phyloP scores from a whole-genome alignment of 2,113 vertebrate genomes.

The Stictonetta naevosa region DNA sequence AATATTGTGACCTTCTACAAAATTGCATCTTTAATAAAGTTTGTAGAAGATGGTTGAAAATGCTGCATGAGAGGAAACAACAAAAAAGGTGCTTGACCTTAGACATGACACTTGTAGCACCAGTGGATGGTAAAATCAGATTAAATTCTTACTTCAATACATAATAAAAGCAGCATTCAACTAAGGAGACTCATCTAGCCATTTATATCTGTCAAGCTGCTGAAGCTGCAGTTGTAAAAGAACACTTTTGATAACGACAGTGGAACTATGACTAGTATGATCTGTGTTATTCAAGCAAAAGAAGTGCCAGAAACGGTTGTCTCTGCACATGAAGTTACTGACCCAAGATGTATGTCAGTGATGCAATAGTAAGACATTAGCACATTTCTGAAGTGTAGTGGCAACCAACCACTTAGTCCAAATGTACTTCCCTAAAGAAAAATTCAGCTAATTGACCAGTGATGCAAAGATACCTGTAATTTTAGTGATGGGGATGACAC shows the following conservation, averaged over 20 bases:
- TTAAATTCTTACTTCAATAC: not conserved
- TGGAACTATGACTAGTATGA: not conserved
- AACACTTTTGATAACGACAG: not conserved
- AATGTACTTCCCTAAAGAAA: not conserved
- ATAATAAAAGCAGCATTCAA: not conserved
- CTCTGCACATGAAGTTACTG: not conserved
- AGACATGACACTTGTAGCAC: not conserved
- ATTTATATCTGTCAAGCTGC: slow-evolving; percentile 7
- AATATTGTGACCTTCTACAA: not conserved
- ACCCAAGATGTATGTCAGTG: not conserved
- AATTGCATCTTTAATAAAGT: not conserved
- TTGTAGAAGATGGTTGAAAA: not conserved
- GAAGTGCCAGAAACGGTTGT: not conserved
- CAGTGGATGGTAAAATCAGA: not conserved
- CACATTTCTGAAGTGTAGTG: not conserved
- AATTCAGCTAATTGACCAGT: not conserved
- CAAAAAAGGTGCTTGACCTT: not conserved
- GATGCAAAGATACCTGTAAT: slow-evolving; percentile 20
- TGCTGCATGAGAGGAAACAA: not conserved
- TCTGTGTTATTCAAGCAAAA: not conserved
- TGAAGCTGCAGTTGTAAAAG: not conserved
- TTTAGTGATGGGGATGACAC: not conserved
- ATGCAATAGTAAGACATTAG: not conserved
- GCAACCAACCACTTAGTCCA: not conserved
- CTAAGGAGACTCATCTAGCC: not conserved